Evolutionary conservation across 2,113 vertebrate genomes (phyloP), one percentile per base, ranked within the genome.

Genomic region (Indicator indicator): DNA sequence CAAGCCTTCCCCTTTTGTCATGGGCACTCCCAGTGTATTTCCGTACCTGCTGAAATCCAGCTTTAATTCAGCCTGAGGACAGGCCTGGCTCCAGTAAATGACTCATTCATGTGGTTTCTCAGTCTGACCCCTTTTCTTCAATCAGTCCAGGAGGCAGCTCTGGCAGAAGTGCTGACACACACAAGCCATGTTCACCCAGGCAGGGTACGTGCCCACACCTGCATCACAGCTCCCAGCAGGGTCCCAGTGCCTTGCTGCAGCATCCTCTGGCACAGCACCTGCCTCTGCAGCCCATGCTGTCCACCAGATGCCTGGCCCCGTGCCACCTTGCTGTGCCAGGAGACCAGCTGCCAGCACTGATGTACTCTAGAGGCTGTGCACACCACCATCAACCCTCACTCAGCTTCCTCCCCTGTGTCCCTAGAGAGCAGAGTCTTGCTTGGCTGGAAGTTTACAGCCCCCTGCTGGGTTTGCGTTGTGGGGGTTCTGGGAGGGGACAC

Each of bases 171-270:
- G 58, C 92, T 84, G 86, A 58, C 40, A 44, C 6, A 16, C 21
- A 12, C 30, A 30, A 38, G 54, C 56, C 6, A 0, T 19, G 62
- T 60, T 65, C 83, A 60, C 62, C 24, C 2, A 33, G 75, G 77
- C 1, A 1, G 8, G 7, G 6, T 32, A 16, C 0, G 1, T 5
- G 27, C 62, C 46, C 18, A 21, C 24, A 52, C 2, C 56, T 16
- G 32, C 5, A 0, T 60, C 40, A 17, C 3, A 2, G 60, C 83
- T 95, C 65, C 54, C 89, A 72, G 84, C 67, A 56, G 73, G 15
- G 19, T 68, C 54, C 62, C 7, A 8, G 33, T 0, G 1, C 2
- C 1, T 68, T 56, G 28, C 85, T 93, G 56, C 12, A 13, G 23
- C 15, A 3, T 77, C 86, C 52, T 88, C 24, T 75, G 42, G 58